A percentile compares a stretch with the other conserved stretches of the same genome.
Conservation (phyloP, 2,797 vertebrate species). For the Acrossocheilus fasciatus region DNA sequence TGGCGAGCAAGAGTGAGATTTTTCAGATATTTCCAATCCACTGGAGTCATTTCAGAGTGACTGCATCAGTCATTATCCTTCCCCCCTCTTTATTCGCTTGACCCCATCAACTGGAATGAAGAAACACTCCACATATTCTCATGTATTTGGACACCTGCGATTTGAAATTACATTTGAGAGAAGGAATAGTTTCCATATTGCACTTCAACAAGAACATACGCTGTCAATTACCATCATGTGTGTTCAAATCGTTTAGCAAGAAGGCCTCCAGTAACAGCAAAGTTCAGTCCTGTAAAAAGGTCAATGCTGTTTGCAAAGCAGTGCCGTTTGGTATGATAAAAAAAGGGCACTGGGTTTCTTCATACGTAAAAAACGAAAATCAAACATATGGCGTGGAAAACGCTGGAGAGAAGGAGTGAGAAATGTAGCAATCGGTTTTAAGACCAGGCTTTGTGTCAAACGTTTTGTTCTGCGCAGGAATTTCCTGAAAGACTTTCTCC, state of each 20-base stretch:
- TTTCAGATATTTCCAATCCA: slow-evolving; percentile 34
- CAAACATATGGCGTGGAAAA: neutral
- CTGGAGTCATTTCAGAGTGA: slow-evolving; percentile 36
- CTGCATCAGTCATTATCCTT: slow-evolving; percentile 15
- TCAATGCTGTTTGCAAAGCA: slow-evolving; percentile 19
- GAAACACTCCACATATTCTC: neutral
- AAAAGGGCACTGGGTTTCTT: slow-evolving; percentile 39
- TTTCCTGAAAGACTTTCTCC: slow-evolving; percentile 48
- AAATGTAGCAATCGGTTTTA: slow-evolving; percentile 33
- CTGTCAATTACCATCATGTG: slow-evolving; percentile 45
- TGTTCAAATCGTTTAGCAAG: slow-evolving; percentile 39
- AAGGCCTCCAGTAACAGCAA: slow-evolving; percentile 27
- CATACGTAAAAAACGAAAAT: neutral
- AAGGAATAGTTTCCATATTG: slow-evolving; percentile 45
- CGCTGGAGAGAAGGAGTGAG: neutral
- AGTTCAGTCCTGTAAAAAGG: slow-evolving; percentile 15
- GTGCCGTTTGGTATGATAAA: slow-evolving; percentile 17
- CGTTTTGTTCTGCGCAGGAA: slow-evolving; percentile 52
- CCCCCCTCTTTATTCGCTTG: slow-evolving; percentile 37
- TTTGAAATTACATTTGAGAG: slow-evolving; percentile 46
- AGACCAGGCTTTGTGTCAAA: slow-evolving; percentile 42
- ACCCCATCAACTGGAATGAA: slow-evolving; percentile 19
- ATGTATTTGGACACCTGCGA: slow-evolving; percentile 44
- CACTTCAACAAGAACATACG: slow-evolving; percentile 24
- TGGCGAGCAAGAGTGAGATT: neutral